Percentiles rank a stretch among this genome's conserved stretches.
Evolutionary conservation across 2,113 vertebrate species (phyloP).

Genomic region (Anseranas semipalmata): DNA sequence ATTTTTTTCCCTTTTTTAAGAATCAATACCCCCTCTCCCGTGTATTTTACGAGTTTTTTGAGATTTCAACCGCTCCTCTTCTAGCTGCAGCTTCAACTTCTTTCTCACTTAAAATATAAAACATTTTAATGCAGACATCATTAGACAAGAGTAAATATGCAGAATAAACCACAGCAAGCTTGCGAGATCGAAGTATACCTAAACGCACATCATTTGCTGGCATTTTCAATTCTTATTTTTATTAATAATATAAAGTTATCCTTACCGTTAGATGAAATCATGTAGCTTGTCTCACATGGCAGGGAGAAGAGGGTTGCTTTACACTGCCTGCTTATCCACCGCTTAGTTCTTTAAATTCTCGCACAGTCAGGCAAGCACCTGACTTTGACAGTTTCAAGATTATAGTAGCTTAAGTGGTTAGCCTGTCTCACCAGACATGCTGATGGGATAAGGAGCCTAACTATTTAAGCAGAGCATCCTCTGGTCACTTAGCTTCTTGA

Average conservation of each 20-base stretch:
- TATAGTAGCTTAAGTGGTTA: background rate
- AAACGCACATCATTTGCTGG: rapidly evolving
- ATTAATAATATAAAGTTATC: background rate
- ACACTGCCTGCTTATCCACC: background rate
- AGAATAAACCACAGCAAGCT: background rate
- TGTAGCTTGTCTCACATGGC: background rate
- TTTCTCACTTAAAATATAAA: background rate
- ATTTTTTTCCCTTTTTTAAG: background rate
- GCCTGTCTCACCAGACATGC: background rate
- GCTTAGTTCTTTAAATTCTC: background rate
- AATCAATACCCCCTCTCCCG: background rate
- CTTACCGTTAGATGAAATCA: conserved; percentile 26
- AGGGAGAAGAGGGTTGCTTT: background rate
- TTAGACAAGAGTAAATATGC: background rate
- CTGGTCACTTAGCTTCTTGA: background rate
- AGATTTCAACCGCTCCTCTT: background rate
- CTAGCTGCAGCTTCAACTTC: background rate
- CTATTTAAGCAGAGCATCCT: background rate
- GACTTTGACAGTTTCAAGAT: conserved; percentile 19
- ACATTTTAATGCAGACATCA: rapidly evolving
- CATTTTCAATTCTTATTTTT: background rate
- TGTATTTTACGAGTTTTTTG: background rate
- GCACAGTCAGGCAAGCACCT: background rate
- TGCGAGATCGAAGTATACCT: background rate
- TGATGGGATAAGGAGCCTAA: conserved; percentile 57